Base-by-base conservation (phyloP, 30 jellyfish, hydroid and myxozoan species). In the Calvadosia cruxmelitensis region DNA sequence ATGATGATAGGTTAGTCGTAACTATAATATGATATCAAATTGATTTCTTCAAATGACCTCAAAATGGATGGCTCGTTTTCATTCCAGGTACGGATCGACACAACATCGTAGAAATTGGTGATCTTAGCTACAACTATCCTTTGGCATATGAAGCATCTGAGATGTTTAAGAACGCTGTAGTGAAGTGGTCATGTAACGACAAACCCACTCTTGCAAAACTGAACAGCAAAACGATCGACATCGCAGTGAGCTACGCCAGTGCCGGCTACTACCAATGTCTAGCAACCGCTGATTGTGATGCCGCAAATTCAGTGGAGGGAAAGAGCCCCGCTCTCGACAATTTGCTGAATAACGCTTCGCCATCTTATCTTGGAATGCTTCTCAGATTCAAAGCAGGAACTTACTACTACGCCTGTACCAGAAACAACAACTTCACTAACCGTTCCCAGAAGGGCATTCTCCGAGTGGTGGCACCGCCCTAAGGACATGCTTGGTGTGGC, bases 381-480 rank as follows among this genome's bases (percentile, higher is more conserved):
- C 30, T 80, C 27, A 75, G 69, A 48, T 72, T 80, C 27, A 65
- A 76, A 27, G 61, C 49, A 34, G 92, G 92, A n/a, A 69, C 20
- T 27, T 87, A 80, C 72, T 76, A 79, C 63, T 86, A 86, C 79
- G 74, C 74, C 26, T 87, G 97, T 79, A 74, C 93, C 30, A 80
- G 94, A 49, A 86, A 86, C 33, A 86, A 86, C 64, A 86, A 76
- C 64, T 86, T 86, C 68, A 79, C 96, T 27, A 86, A 86, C 82
- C 72, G 93, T 31, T 69, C 84, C 31, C 93, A 80, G 53, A 80
- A 80, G 49, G 93, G 93, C 30, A 67, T 81, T 0, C 23, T 80
- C 67, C 78, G 68, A 66, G 86, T 80, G 0, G n/a, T n/a, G n/a
- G n/a, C n/a, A n/a, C n/a, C n/a, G n/a, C n/a, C n/a, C n/a, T n/a